Base-by-base conservation (phyloP, 2,797 vertebrate species). In the Poecilia picta region DNA sequence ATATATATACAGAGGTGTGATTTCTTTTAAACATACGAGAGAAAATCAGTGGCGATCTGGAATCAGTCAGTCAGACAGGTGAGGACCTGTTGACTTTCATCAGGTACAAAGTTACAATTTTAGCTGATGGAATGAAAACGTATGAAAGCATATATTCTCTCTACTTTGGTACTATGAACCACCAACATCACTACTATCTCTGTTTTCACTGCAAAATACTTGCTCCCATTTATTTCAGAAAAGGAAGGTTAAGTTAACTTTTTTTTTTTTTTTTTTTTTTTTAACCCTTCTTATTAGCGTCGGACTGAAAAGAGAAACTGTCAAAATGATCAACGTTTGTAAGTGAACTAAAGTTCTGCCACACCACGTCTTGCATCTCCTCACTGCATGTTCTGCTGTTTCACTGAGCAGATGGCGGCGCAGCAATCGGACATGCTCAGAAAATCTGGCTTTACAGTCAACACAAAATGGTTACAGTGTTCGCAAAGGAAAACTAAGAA, bases 21-120 rank as follows among this genome's bases (percentile, higher is more conserved):
- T n/a, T 11, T 7, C 45, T 78, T n/a, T 46, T 76, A 31, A 62
- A 53, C 36, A n/a, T 15, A 13, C 0, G 5, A 31, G 49, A 77
- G 62, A 72, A 74, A 62, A 83, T 75, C 78, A 46, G 78, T 20
- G 3, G 39, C 33, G 28, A 81, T 66, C 51, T 2, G 3, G 82
- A 81, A 87, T 87, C 70, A 80, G 55, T 81, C 6, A 53, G 73
- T 28, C 55, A 75, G 45, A 12, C 47, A 83, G 66, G 53, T 77
- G 83, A 55, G 51, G 2, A 53, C 51, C 51, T 46, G 45, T 46
- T 46, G 13, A 46, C 45, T 51, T 51, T 51, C 3, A 11, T 51
- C 11, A 13, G 25, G 53, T 1, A n/a, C 53, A 57, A 57, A 57
- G 23, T 11, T 57, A 53, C 47, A 49, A 49, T 1, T 53, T 53